These are phyloP conservation scores for Corythucha ciliata DNA, from an alignment of 2,888 invertebrate species.

Conservation along the genomic window DNA sequence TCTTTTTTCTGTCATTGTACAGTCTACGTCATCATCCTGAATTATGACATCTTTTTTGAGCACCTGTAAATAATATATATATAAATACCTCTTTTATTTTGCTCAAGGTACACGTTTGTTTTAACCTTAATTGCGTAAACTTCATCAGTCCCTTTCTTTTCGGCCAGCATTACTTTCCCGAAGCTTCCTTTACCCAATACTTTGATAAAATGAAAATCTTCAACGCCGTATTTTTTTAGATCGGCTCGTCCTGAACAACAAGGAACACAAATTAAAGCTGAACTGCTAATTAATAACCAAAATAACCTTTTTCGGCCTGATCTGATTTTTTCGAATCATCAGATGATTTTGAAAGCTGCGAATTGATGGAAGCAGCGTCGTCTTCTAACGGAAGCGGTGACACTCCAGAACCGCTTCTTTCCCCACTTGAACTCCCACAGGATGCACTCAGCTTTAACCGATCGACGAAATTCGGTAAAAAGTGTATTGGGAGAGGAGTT, in stretches of 20 bases:
- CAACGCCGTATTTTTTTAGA: conserved; percentile 55
- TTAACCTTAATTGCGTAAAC: conserved; percentile 53
- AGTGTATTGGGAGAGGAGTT: no score
- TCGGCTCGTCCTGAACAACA: conserved; percentile 35
- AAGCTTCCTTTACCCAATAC: conserved; percentile 98
- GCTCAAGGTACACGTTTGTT: no score
- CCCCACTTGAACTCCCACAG: conserved; percentile 28
- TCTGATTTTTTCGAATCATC: conserved; percentile 28
- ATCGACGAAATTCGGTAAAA: no score
- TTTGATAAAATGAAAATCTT: conserved; percentile 95
- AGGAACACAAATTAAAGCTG: conserved; percentile 1
- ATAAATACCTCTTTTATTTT: no score
- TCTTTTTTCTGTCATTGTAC: conserved; percentile 96
- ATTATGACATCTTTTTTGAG: conserved; percentile 96
- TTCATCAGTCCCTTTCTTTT: conserved; percentile 86
- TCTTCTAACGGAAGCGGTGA: conserved; percentile 31
- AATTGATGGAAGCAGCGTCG: conserved; percentile 21
- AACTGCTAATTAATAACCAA: conserved; percentile 2
- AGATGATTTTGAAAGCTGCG: conserved; percentile 15
- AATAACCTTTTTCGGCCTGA: conserved; percentile 26
- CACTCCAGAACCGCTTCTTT: conserved; percentile 26
- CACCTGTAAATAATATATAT: conserved; percentile 49
- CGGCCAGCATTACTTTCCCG: conserved; percentile 97
- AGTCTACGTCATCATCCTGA: conserved; percentile 98
- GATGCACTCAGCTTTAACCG: conserved; percentile 28